phyloP scores from a whole-genome alignment of 2,888 invertebrate genomes.

The Julus scandinavius region DNA sequence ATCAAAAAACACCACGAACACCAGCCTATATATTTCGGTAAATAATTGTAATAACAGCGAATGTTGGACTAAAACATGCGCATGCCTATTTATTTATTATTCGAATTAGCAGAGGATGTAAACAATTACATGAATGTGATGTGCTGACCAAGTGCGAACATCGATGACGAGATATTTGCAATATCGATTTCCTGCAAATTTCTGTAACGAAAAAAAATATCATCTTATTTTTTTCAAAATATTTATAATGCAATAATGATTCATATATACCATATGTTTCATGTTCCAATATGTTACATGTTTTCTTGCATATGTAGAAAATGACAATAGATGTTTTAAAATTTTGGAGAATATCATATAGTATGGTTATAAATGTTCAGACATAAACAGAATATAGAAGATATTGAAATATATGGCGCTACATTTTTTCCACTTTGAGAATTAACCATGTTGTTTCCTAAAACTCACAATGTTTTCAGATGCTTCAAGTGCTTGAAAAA shows the following conservation, averaged over 20 bases:
- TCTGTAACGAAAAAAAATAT: conserved; percentile 62
- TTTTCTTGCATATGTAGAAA: no score
- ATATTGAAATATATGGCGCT: no score
- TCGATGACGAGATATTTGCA: conserved; percentile 68
- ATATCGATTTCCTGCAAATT: conserved; percentile 71
- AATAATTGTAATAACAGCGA: no score
- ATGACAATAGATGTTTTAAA: no score
- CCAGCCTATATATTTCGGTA: not conserved
- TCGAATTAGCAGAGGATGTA: not conserved
- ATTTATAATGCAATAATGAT: not conserved
- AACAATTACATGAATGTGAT: conserved; percentile 69
- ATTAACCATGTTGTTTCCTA: not conserved
- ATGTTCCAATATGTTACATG: no score
- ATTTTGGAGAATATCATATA: no score
- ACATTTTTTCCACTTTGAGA: no score
- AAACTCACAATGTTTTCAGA: conserved; percentile 66
- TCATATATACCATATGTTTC: not conserved
- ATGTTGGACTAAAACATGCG: no score
- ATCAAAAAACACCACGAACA: not conserved
- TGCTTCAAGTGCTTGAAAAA: conserved; percentile 63
- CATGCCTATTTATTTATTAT: no score
- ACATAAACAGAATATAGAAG: not conserved
- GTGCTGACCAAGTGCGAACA: conserved; percentile 68
- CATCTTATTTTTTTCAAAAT: not conserved
- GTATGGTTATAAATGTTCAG: not conserved